Conservation (phyloP, 2,797 vertebrate genomes). For the Menidia menidia region DNA sequence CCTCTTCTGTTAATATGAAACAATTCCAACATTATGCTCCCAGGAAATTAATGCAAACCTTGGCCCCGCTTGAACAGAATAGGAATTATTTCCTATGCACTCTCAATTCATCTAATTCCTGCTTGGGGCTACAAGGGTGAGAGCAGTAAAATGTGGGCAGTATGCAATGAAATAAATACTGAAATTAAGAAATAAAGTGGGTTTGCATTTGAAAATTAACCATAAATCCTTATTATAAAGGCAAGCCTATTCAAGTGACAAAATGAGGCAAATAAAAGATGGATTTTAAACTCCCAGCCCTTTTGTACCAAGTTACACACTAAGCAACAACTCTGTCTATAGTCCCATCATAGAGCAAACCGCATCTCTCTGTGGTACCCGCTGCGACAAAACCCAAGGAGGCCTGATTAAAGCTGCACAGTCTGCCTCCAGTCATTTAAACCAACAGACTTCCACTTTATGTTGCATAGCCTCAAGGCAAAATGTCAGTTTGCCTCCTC, state of each 20-base stretch:
- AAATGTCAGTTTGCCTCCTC: conserved; percentile 32
- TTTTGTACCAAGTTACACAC: conserved; percentile 7
- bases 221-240: conserved; percentile 25
- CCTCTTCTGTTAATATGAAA: conserved; percentile 37
- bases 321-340: conserved; percentile 14
- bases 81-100: conserved; percentile 15
- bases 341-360: conserved; percentile 19
- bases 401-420: conserved; percentile 57
- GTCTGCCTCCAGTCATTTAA: conserved; percentile 53
- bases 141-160: conserved; percentile 15
- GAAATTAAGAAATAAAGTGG: conserved; percentile 27
- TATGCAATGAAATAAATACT: conserved; percentile 32
- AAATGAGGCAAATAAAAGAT: conserved; percentile 41
- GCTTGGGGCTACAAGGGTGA: conserved; percentile 2
- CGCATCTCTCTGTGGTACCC: conserved; percentile 37
- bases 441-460: conserved; percentile 42
- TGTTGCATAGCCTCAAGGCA: conserved; percentile 52
- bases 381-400: conserved; percentile 40
- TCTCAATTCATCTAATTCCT: conserved; percentile 25
- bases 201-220: conserved; percentile 25
- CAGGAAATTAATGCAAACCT: conserved; percentile 35
- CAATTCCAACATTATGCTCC: conserved; percentile 31
- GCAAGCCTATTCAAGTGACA: conserved; percentile 42
- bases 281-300: conserved; percentile 8
- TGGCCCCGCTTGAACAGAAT: conserved; percentile 20